These are phyloP conservation scores for Chaenodraco wilsoni DNA, from an alignment of 2,797 vertebrate species.

Conservation along the genomic window DNA sequence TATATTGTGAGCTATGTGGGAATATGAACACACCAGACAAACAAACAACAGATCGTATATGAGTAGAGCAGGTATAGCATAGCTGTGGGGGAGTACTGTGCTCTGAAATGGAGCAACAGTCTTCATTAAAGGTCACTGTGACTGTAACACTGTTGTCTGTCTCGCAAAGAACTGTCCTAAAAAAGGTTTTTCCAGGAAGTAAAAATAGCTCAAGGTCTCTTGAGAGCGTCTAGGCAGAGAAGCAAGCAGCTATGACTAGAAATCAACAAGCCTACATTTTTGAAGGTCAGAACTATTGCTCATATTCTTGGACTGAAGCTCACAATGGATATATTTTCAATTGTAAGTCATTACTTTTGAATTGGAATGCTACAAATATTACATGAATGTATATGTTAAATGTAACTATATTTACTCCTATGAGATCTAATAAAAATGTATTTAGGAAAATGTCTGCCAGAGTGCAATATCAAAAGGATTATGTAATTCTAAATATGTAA, in stretches of 20 bases:
- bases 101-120: constrained; percentile 43
- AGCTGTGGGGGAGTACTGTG: constrained; percentile 6
- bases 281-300: constrained; percentile 26
- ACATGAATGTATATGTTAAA: neutral
- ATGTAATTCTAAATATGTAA: neutral
- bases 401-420: neutral
- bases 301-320: neutral
- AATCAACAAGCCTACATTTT: constrained; percentile 5
- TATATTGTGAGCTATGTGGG: constrained; percentile 28
- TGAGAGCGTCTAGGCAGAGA: neutral
- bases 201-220: constrained; percentile 4
- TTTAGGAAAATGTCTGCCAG: constrained; percentile 1
- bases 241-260: constrained; percentile 5
- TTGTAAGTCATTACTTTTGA: neutral
- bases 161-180: constrained; percentile 11
- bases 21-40: constrained; percentile 17
- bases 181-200: constrained; percentile 12
- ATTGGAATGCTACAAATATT: neutral
- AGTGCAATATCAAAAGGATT: neutral
- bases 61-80: constrained; percentile 23
- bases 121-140: constrained; percentile 55
- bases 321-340: neutral
- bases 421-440: neutral
- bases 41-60: constrained; percentile 33
- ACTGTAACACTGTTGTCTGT: constrained; percentile 22